These are phyloP conservation scores for Semaprochilodus insignis DNA, from an alignment of 2,797 vertebrate species.

Conservation along the genomic window DNA sequence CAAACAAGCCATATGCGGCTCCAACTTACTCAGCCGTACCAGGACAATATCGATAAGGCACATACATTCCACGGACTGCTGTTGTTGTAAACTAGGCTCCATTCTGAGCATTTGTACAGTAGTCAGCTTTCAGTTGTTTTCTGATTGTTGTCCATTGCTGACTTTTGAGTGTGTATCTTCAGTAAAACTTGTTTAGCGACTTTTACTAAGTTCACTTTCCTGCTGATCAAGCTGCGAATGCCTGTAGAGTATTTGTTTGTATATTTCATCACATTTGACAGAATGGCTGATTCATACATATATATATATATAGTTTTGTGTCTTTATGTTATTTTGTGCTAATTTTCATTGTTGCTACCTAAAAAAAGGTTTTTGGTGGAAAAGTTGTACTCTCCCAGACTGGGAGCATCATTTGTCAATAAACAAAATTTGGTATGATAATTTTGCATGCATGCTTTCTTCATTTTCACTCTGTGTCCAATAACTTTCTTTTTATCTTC, in stretches of 20 bases:
- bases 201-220: constrained; percentile 9
- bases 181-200: constrained; percentile 22
- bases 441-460: neutral
- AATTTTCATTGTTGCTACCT: neutral
- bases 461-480: neutral
- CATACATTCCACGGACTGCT: constrained; percentile 47
- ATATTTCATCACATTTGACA: neutral
- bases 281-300: neutral
- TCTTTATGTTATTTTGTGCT: neutral
- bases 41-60: constrained; percentile 63
- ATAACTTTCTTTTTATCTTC: too few species aligned
- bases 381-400: neutral
- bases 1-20: constrained; percentile 67
- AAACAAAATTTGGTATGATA: neutral
- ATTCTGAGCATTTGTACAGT: constrained; percentile 9
- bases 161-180: neutral
- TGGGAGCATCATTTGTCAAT: neutral
- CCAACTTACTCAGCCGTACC: constrained; percentile 63
- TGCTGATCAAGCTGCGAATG: neutral
- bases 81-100: constrained; percentile 14
- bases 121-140: neutral
- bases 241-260: neutral
- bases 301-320: neutral
- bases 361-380: neutral
- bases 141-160: neutral